Evolutionary conservation across 2,888 invertebrate species (phyloP).

Genomic region (Corythucha ciliata): DNA sequence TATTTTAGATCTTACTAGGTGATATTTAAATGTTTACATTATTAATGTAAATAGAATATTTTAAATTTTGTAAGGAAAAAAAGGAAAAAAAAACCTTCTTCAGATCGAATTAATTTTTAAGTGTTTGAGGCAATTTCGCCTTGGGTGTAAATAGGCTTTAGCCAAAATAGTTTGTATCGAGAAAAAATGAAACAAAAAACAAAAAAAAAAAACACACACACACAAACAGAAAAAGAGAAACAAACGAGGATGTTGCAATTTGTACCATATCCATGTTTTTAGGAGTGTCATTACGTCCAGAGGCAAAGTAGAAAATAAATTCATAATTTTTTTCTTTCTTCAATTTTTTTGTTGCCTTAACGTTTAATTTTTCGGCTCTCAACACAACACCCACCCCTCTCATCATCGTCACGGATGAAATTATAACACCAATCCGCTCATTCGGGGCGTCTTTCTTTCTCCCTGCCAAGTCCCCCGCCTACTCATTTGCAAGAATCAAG

Average conservation of each 20-base stretch:
- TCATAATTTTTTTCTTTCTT: too few relatives aligned
- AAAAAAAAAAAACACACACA: background rate
- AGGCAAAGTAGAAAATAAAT: too few relatives aligned
- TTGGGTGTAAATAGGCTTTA: constrained; percentile 26
- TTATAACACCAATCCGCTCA: too few relatives aligned
- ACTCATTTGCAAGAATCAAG: too few relatives aligned
- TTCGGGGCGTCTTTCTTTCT: too few relatives aligned
- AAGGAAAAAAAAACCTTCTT: constrained; percentile 29
- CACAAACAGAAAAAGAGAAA: background rate
- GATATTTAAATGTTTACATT: constrained; percentile 30
- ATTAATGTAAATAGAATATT: constrained; percentile 34
- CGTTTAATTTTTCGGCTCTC: too few relatives aligned
- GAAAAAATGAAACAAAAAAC: constrained; percentile 12
- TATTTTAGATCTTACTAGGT: constrained; percentile 28
- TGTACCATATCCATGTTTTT: too few relatives aligned
- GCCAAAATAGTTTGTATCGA: constrained; percentile 21
- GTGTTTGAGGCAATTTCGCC: constrained; percentile 20
- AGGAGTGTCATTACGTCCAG: too few relatives aligned
- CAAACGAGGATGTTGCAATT: background rate
- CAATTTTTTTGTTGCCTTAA: too few relatives aligned
- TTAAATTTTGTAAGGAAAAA: constrained; percentile 35
- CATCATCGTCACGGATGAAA: too few relatives aligned
- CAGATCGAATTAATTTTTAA: constrained; percentile 30
- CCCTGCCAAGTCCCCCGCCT: too few relatives aligned
- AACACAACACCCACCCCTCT: too few relatives aligned